Base-by-base conservation (phyloP, 1,140 invertebrate genomes). In the Drosophila busckii region DNA sequence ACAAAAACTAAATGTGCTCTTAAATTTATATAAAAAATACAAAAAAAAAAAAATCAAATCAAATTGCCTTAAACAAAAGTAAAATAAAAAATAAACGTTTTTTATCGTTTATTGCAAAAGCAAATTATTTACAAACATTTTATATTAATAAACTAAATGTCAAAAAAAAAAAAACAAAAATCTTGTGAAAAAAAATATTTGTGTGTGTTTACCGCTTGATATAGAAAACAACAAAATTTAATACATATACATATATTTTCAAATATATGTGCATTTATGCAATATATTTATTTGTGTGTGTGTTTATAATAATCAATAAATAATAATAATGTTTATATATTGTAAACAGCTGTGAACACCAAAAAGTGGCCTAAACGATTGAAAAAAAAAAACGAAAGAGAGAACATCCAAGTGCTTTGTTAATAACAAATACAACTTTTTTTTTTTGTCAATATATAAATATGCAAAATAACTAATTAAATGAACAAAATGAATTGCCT, bases 341-440 rank as follows among this genome's bases (percentile, higher is more conserved):
- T 42, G 26, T 54, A 34, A 54, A 71, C 59, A 80, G 75, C 75
- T 80, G 75, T 82, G 75, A 80, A 80, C 75, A 80, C 75, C 75
- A 80, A 80, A 80, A 80, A 80, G 75, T 80, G 75, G 75, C 75
- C 75, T 80, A 82, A 56, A 52, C n/a, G n/a, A n/a, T n/a, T n/a
- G n/a, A 23, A 54, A 35, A 35, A 31, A 16, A 31, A 22, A 56
- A 70, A 54, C 26, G 25, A 55, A 35, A 48, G 48, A 40, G 45
- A 50, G 31, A 50, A 38, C 25, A 58, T 32, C n/a, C 46, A 56
- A 56, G 52, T 62, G 53, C 59, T 62, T 62, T 56, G 35, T 29
- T 41, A 62, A 60, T 53, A 29, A 22, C 15, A 23, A 42, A 41
- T 40, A 10, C 25, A 8, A 26, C 6, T 10, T 31, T 38, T 34